Evolutionary conservation across 92 coral and sea anemone genomes (phyloP).

Genomic region (Actinernus sp.): DNA sequence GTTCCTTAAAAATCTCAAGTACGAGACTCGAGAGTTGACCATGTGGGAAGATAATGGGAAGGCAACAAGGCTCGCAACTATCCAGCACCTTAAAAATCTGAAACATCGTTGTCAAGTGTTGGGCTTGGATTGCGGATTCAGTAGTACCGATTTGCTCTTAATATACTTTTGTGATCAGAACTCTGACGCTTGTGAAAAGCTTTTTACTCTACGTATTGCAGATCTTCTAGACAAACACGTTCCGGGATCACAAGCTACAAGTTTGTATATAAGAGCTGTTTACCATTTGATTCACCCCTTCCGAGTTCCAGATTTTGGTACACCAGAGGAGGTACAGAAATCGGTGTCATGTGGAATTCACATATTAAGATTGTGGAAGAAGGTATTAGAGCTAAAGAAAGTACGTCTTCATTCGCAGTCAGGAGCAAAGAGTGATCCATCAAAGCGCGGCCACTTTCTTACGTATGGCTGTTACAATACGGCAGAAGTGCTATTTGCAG

Average conservation of each 20-base stretch:
- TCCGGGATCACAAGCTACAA: too few relatives aligned
- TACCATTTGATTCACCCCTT: constrained; percentile 23
- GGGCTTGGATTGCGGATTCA: constrained; percentile 30
- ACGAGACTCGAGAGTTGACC: too few relatives aligned
- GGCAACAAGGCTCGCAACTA: constrained; percentile 18
- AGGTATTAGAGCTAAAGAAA: constrained; percentile 25
- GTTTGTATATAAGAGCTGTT: too few relatives aligned
- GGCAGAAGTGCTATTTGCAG: constrained; percentile 52
- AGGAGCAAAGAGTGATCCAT: constrained; percentile 32
- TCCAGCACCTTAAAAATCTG: not conserved
- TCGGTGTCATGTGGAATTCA: constrained; percentile 42
- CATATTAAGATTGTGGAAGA: constrained; percentile 30
- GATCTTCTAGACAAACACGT: too few relatives aligned
- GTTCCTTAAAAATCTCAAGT: too few relatives aligned
- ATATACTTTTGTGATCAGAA: too few relatives aligned
- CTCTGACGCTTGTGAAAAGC: too few relatives aligned
- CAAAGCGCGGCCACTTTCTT: constrained; percentile 36
- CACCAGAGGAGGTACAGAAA: constrained; percentile 30
- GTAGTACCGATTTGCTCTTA: constrained; percentile 15
- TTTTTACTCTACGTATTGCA: too few relatives aligned
- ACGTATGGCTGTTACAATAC: constrained; percentile 39
- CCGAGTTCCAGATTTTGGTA: constrained; percentile 27
- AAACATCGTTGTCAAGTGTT: constrained; percentile 20
- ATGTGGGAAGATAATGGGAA: too few relatives aligned
- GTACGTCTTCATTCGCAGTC: constrained; percentile 30